A percentile compares a stretch with the other conserved stretches of the same genome.
Evolutionary conservation across 1,140 invertebrate genomes (phyloP).

Genomic region (Caerostris extrusa): DNA sequence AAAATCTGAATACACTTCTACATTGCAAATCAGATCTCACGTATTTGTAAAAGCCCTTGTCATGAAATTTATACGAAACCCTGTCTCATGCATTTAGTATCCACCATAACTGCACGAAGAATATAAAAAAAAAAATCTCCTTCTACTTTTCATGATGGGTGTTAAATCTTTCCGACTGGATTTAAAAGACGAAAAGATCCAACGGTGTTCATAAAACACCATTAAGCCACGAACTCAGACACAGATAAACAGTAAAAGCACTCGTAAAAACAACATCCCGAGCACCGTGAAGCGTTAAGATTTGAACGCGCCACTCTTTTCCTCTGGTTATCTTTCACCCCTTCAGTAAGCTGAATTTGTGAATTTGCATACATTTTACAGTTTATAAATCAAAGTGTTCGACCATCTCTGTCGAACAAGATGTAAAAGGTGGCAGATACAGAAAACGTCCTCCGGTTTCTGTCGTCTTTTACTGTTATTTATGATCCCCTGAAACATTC

Average conservation of each 20-base stretch:
- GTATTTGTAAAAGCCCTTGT: not conserved
- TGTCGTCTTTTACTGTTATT: conserved; percentile 16
- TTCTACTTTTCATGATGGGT: not conserved
- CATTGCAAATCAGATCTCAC: not conserved
- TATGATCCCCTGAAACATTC: not conserved
- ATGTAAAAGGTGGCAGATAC: conserved; percentile 39
- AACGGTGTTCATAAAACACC: conserved; percentile 24
- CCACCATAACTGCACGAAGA: too few species aligned
- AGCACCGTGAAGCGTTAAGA: conserved; percentile 34
- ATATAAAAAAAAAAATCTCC: not conserved
- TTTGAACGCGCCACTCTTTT: not conserved
- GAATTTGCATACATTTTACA: conserved; percentile 65
- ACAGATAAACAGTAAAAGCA: conserved; percentile 23
- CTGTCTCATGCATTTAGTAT: not conserved
- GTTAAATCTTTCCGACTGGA: conserved; percentile 42
- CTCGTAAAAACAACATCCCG: conserved; percentile 54
- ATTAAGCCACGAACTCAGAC: not conserved
- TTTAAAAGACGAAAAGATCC: not conserved
- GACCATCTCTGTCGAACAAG: not conserved
- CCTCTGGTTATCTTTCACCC: not conserved
- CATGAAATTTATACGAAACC: conserved; percentile 12
- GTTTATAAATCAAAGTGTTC: conserved; percentile 57
- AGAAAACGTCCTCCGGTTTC: not conserved
- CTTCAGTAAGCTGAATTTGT: not conserved
- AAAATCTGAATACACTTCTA: not conserved